phyloP scores from a whole-genome alignment of 2,888 invertebrate species.

The Alcis repandata region DNA sequence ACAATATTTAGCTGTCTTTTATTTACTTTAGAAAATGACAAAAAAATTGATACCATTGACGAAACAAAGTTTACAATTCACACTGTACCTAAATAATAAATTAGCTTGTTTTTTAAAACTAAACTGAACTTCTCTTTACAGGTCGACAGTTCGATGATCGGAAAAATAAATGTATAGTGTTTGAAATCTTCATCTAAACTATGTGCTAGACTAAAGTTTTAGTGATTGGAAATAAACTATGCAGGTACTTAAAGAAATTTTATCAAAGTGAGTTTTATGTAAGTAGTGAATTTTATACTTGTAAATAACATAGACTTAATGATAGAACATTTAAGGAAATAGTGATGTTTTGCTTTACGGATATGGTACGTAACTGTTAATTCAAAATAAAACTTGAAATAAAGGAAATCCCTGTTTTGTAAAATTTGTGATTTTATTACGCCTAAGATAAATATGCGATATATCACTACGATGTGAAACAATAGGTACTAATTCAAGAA shows the following conservation, averaged over 20 bases:
- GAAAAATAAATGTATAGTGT: constrained; percentile 53
- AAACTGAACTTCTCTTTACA: constrained; percentile 55
- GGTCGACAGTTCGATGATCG: constrained; percentile 79
- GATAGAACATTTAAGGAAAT: constrained; percentile 71
- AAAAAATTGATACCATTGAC: too few relatives aligned
- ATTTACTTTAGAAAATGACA: too few relatives aligned
- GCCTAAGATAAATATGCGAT: background rate
- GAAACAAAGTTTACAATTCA: too few relatives aligned
- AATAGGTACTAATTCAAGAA: too few relatives aligned
- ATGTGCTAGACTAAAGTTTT: constrained; percentile 76
- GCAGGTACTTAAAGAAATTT: constrained; percentile 65
- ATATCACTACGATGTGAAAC: too few relatives aligned
- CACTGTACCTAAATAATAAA: too few relatives aligned
- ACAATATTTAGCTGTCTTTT: too few relatives aligned
- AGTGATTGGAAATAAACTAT: constrained; percentile 69
- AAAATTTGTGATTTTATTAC: constrained; percentile 49
- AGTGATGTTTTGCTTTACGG: constrained; percentile 80
- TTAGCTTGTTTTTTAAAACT: too few relatives aligned
- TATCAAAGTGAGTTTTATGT: constrained; percentile 67
- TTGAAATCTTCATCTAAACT: constrained; percentile 67
- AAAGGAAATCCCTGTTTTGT: constrained; percentile 76
- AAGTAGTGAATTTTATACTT: constrained; percentile 80
- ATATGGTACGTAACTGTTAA: constrained; percentile 81
- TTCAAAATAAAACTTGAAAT: constrained; percentile 72
- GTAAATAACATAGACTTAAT: constrained; percentile 78